Conservation (phyloP, 2,888 invertebrate species). For the Coleophora flavipennella region DNA sequence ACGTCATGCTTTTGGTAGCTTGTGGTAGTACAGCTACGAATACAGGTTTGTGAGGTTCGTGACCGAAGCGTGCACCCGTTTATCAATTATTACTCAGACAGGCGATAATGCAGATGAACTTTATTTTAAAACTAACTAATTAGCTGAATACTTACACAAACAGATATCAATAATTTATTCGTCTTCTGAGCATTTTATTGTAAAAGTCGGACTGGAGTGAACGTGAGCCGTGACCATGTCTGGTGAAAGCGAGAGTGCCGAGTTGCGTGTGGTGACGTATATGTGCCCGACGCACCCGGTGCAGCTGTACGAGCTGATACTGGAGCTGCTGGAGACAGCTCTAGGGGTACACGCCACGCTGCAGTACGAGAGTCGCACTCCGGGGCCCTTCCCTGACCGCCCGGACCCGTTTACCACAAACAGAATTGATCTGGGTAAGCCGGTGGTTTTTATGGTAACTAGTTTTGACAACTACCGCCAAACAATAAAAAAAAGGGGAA, state of each 20-base stretch:
- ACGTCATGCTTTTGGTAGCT: slow-evolving; percentile 14
- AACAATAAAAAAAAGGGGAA: no score
- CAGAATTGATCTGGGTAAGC: slow-evolving; percentile 72
- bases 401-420: slow-evolving; percentile 69
- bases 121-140: no score
- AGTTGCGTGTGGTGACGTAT: slow-evolving; percentile 72
- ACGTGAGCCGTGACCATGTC: slow-evolving; percentile 30
- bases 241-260: slow-evolving; percentile 26
- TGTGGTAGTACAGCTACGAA: no score
- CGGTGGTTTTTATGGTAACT: no score
- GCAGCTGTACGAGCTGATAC: slow-evolving; percentile 70
- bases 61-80: slow-evolving; percentile 31
- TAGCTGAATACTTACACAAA: neutral
- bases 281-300: slow-evolving; percentile 76
- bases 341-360: slow-evolving; percentile 62
- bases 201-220: neutral
- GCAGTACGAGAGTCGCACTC: slow-evolving; percentile 72
- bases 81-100: slow-evolving; percentile 20
- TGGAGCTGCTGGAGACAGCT: slow-evolving; percentile 68
- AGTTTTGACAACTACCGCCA: no score
- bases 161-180: neutral
- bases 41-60: slow-evolving; percentile 25
- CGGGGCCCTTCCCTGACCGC: slow-evolving; percentile 62
- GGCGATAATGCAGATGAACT: slow-evolving; percentile 4
- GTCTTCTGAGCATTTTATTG: neutral